Evolutionary conservation across 2,113 vertebrate genomes (phyloP), one percentile per base, ranked within the genome.

Genomic region (Gymnorhina tibicen): DNA sequence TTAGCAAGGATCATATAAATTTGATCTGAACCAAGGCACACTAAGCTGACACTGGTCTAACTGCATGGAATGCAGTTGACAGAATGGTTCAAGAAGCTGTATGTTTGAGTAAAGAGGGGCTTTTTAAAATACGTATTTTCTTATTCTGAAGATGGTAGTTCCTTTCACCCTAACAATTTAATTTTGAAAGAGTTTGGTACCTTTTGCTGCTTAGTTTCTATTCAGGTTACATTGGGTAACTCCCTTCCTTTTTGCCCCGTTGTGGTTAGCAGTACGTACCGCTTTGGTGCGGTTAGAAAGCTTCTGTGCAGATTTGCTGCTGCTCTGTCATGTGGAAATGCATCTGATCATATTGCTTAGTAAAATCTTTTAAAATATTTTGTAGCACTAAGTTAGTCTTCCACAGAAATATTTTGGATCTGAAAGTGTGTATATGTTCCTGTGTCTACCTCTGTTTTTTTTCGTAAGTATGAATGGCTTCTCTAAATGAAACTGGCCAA

Each of bases 171-270:
- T 50, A 53, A 63, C 0, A 0, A 75, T 89, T 92, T 87, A 59
- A 55, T 63, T 92, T 89, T 78, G 91, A 67, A 86, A 50, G 42
- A 39, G 28, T 60, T 87, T 39, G 75, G 33, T 83, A n/a, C 89
- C 56, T 44, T 85, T 91, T 91, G 70, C 94, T 87, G 60, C 49
- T 84, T 39, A 32, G 87, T 96, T 97, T 95, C 96, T 95, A 68
- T 94, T 96, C 62, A 17, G 75, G 64, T 95, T 91, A 73, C 76
- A 52, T 3, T 6, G 95, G 97, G 96, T 95, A 87, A 95, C 97
- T 96, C 93, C 93, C 96, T 97, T 97, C 96, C 96, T 97, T 88
- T 96, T 85, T 87, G 81, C 70, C 78, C 74, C n/a, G 10, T 76
- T 97, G 96, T 97, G 97, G 96, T 97, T 96, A 96, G 67, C 44